These are phyloP conservation scores for Glaucidium brasilianum DNA, from an alignment of 2,113 vertebrate species.

Conservation along the genomic window DNA sequence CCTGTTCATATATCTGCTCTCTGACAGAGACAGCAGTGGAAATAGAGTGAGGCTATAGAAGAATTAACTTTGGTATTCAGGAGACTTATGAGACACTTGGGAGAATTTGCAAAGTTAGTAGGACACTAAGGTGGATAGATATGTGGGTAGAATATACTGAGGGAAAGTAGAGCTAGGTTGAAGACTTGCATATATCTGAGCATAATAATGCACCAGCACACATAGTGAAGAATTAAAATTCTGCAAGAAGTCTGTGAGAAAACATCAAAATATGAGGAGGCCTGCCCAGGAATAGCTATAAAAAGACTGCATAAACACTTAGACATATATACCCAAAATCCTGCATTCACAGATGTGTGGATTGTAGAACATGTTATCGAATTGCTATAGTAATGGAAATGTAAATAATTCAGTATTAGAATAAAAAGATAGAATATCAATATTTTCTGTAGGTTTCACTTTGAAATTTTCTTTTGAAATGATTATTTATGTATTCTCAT, in stretches of 20 bases:
- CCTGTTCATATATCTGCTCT: background rate
- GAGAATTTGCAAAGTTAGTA: background rate
- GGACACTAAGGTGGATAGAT: background rate
- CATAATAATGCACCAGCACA: background rate
- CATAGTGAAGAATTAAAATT: background rate
- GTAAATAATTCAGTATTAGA: background rate
- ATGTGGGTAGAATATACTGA: background rate
- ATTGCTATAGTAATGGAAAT: background rate
- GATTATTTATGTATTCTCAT: background rate
- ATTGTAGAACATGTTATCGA: background rate
- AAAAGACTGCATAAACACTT: background rate
- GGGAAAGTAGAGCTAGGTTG: background rate
- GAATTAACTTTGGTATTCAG: background rate
- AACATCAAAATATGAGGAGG: background rate
- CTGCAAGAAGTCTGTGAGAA: background rate
- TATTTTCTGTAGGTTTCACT: background rate
- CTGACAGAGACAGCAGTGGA: background rate
- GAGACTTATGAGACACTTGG: background rate
- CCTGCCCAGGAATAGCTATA: background rate
- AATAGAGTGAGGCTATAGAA: background rate
- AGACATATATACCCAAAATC: background rate
- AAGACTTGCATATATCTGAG: background rate
- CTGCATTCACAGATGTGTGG: background rate
- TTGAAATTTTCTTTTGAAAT: background rate
- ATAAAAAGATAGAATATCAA: background rate